phyloP scores from a whole-genome alignment of 2,888 invertebrate species.

The Sclerodermus sp. region DNA sequence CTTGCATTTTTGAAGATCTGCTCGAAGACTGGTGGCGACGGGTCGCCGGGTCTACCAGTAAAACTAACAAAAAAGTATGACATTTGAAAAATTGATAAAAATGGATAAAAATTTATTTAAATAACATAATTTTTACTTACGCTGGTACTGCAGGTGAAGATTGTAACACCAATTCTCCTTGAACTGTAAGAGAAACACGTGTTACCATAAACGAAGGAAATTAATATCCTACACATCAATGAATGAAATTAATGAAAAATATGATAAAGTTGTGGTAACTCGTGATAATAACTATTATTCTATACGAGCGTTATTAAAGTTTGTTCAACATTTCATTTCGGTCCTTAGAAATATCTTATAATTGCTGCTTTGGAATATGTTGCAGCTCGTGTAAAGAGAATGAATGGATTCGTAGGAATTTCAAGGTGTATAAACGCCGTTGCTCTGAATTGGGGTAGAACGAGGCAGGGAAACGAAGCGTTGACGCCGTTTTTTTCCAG shows the following conservation, averaged over 20 bases:
- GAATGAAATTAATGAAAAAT: too few species aligned
- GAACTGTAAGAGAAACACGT: conserved; percentile 63
- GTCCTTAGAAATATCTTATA: too few species aligned
- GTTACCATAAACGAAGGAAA: not conserved
- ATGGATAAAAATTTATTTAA: not conserved
- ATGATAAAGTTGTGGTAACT: too few species aligned
- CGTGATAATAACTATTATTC: too few species aligned
- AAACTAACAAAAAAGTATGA: conserved; percentile 33
- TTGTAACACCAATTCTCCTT: conserved; percentile 66
- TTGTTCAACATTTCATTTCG: too few species aligned
- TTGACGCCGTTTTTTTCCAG: conserved; percentile 31
- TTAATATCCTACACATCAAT: too few species aligned
- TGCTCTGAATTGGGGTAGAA: conserved; percentile 36
- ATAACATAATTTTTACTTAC: conserved; percentile 39
- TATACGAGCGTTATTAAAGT: too few species aligned
- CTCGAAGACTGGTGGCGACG: conserved; percentile 92
- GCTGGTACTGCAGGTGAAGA: conserved; percentile 53
- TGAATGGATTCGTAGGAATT: too few species aligned
- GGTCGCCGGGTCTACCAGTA: conserved; percentile 68
- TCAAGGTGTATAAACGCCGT: not conserved
- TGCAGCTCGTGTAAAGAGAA: too few species aligned
- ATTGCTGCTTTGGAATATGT: too few species aligned
- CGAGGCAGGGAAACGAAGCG: conserved; percentile 36
- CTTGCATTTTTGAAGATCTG: conserved; percentile 93
- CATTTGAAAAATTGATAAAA: not conserved